Evolutionary conservation across 1,140 invertebrate species (phyloP), one percentile per base, ranked within the genome.

Genomic region (Penaeus vannamei): DNA sequence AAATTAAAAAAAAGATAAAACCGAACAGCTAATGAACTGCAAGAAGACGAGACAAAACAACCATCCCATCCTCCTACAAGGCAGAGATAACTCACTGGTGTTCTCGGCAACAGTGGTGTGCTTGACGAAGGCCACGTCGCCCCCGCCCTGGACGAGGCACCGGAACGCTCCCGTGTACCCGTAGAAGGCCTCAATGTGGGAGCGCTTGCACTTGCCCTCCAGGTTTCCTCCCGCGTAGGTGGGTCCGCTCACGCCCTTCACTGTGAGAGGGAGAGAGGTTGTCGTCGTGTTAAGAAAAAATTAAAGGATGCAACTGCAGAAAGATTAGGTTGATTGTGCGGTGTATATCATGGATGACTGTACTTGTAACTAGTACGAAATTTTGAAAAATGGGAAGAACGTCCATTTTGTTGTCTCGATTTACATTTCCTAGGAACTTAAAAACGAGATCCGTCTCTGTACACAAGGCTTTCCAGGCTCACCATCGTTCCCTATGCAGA

Each of bases 121-220:
- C 90, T 98, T 97, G 1, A 98, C 96, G 93, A 99, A 99, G 0
- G 98, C 98, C n/a, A 99, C 97, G 93, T 99, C 95, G 3, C 98
- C 98, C 26, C 97, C 97, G 23, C 97, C 97, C 93, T 99, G 98
- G 1, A 98, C 97, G 61, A 99, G 94, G 93, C 98, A 99, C 77
- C 97, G 94, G 89, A 99, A 96, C 0, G 98, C 97, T 79, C 93
- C 98, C n/a, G 96, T 97, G 91, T 97, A 95, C 0, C 98, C 97
- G 92, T 95, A 98, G 92, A 97, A 98, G 92, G 97, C 96, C 93
- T 99, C 98, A 0, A 95, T 95, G 61, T 96, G 96, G 92, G 97
- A 96, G 77, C 97, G 93, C 26, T 80, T 76, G 46, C 90, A 90
- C 77, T 86, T 66, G 22, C 77, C 84, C 46, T 84, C 46, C 64